These are phyloP conservation scores for Formicarius rufipectus DNA, from an alignment of 2,113 vertebrate genomes.

Conservation along the genomic window DNA sequence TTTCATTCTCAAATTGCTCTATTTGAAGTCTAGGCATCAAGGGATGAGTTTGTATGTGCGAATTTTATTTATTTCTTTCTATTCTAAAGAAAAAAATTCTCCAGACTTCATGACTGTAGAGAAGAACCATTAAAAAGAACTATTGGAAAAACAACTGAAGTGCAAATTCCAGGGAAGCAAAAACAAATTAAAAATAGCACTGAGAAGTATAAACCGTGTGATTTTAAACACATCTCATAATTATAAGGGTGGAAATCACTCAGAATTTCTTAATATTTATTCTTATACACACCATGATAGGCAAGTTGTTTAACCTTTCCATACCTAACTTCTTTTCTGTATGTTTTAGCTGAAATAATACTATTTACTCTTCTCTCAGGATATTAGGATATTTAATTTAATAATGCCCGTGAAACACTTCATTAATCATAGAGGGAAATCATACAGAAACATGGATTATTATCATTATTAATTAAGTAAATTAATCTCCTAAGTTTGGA, in stretches of 20 bases:
- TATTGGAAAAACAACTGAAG: background rate
- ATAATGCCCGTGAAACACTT: background rate
- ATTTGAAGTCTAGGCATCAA: background rate
- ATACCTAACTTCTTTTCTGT: background rate
- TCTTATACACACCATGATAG: background rate
- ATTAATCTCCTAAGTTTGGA: background rate
- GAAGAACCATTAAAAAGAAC: background rate
- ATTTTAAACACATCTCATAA: background rate
- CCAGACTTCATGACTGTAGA: background rate
- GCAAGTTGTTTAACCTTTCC: background rate
- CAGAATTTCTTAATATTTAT: background rate
- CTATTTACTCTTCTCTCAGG: background rate
- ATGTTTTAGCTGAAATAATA: background rate
- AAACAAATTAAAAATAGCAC: background rate
- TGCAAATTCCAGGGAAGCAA: background rate
- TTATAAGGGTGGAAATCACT: background rate
- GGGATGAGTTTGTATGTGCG: background rate
- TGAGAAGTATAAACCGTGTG: background rate
- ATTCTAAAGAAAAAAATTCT: background rate
- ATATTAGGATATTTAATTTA: background rate
- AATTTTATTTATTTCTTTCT: background rate
- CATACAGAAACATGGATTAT: background rate
- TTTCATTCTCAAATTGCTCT: background rate
- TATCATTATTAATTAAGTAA: constrained; percentile 37
- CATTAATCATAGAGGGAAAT: constrained; percentile 20